Base-by-base conservation (phyloP, 2,888 invertebrate genomes). In the Synanthedon vespiformis region DNA sequence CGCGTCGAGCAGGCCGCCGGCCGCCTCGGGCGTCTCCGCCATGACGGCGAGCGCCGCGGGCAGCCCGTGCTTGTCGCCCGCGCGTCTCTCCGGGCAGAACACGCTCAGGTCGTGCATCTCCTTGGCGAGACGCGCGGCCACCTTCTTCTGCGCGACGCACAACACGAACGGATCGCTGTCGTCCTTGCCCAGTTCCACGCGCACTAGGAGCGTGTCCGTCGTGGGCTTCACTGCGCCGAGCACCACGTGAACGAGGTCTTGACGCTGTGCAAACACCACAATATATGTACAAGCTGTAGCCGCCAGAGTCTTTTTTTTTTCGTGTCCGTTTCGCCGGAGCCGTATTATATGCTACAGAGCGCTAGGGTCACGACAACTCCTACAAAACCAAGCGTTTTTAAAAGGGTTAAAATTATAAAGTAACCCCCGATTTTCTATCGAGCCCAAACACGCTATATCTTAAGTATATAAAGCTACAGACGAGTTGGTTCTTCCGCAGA, bases 121-220 rank as follows among this genome's bases (percentile, higher is more conserved):
- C 84, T 97, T 97, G 40, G 93, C 90, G 41, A 97, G 88, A 65
- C 93, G 93, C 1, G 91, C 85, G 53, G 95, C 94, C 41, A 94
- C 91, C 79, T 96, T 97, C 80, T 97, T 97, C 58, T 94, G 92
- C 1, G 96, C 98, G 49, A 98, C 89, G 59, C 95, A 95, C 64
- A 99, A 91, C 3, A 99, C 96, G 84, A 97, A 98, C 50, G 92
- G 92, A 66, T 99, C 99, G 91, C 96, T 94, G 66, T 97, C 95
- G 62, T 96, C 96, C 70, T 93, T 92, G 56, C 95, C 93, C 70
- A 98, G 91, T 63, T 94, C 94, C 48, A 97, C 93, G 68, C 93
- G 93, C 53, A 98, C 89, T 51, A 94, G 92, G 49, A 97, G 89
- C 77, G 96, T 95, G 85, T 99, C 99, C 55, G 93, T 89, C 40